phyloP scores from a whole-genome alignment of 2,113 vertebrate species.

The Rhea pennata region DNA sequence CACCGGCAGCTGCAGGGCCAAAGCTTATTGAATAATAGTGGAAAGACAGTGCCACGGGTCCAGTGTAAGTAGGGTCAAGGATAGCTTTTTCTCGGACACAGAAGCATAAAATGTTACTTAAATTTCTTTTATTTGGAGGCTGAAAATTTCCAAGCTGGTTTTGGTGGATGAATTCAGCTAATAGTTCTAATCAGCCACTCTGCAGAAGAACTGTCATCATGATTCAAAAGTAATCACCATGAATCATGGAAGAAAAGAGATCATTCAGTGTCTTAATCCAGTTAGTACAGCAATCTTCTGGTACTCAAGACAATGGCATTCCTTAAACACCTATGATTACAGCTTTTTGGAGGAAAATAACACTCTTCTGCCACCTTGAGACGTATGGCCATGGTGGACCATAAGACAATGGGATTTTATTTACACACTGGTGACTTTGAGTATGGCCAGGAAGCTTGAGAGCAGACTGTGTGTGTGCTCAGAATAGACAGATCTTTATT shows the following conservation, averaged over 20 bases:
- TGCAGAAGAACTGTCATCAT: neutral
- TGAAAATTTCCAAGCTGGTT: neutral
- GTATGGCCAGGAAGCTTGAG: neutral
- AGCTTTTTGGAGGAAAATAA: neutral
- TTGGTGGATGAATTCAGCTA: neutral
- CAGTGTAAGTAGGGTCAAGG: neutral
- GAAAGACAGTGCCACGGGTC: neutral
- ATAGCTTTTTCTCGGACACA: neutral
- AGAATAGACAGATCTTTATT: neutral
- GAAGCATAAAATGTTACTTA: neutral
- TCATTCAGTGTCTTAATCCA: neutral
- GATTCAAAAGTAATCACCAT: neutral
- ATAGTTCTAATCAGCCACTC: neutral
- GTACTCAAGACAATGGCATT: neutral
- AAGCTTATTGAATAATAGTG: fast-evolving
- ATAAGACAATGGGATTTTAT: neutral
- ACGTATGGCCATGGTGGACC: neutral
- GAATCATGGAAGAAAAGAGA: neutral
- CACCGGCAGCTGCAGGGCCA: neutral
- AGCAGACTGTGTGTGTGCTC: neutral
- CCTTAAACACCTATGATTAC: neutral
- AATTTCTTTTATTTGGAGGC: neutral
- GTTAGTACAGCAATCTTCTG: neutral
- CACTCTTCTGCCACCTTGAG: neutral
- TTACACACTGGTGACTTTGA: neutral